Evolutionary conservation across 2,888 invertebrate genomes (phyloP).

Genomic region (Ligdia adustata): DNA sequence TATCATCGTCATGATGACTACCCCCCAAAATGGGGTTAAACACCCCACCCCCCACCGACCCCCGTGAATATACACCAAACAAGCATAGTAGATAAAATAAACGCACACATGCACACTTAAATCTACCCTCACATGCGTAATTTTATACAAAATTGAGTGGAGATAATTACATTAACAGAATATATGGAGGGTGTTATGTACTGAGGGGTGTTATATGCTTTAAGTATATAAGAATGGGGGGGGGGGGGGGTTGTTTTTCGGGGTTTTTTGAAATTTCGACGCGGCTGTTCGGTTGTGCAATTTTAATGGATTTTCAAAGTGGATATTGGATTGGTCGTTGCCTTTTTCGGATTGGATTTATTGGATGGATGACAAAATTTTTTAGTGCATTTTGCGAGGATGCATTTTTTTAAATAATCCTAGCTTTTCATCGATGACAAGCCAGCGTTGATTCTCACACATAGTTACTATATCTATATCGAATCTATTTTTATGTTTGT

Average conservation of each 20-base stretch:
- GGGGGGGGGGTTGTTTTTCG: constrained; percentile 52
- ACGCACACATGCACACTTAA: constrained; percentile 45
- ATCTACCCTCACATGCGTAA: constrained; percentile 41
- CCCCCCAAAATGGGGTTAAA: constrained; percentile 20
- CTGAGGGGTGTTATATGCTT: constrained; percentile 23
- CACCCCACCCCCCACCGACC: constrained; percentile 48
- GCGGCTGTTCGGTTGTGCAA: constrained; percentile 22
- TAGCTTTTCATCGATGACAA: no score
- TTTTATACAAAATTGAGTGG: constrained; percentile 74
- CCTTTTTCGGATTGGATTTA: constrained; percentile 22
- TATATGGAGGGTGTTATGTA: constrained; percentile 42
- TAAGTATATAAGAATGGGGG: constrained; percentile 37
- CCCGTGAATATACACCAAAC: constrained; percentile 73
- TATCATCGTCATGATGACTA: constrained; percentile 70
- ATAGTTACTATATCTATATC: no score
- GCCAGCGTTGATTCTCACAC: no score
- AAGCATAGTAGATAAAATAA: constrained; percentile 68
- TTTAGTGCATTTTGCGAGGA: constrained; percentile 11
- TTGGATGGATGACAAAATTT: constrained; percentile 4
- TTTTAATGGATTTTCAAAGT: constrained; percentile 24
- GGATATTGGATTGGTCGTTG: constrained; percentile 20
- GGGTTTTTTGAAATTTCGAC: constrained; percentile 54
- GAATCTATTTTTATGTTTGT: no score
- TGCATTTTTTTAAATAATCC: not conserved
- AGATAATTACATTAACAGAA: constrained; percentile 75